Conservation (phyloP, 2,797 vertebrate genomes). For the Sorex maritimensis region DNA sequence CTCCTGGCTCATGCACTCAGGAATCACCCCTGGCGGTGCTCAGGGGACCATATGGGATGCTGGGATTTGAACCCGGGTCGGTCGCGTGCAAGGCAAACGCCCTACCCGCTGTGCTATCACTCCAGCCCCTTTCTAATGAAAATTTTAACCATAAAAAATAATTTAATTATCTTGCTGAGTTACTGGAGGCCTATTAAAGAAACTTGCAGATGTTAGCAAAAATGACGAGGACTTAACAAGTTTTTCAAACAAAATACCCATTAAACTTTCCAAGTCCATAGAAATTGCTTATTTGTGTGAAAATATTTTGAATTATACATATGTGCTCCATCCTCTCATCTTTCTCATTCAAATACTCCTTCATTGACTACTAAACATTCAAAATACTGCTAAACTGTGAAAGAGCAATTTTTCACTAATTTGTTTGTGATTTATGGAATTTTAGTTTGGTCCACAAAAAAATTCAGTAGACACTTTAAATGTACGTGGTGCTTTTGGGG, state of each 20-base stretch:
- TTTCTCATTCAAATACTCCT: constrained; percentile 31
- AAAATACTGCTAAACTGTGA: constrained; percentile 36
- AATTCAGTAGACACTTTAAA: constrained; percentile 53
- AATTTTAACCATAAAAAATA: background rate
- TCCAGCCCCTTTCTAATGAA: constrained; percentile 1
- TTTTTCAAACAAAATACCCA: constrained; percentile 45
- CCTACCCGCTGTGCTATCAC: too few relatives aligned
- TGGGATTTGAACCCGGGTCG: too few relatives aligned
- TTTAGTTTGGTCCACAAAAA: constrained; percentile 48
- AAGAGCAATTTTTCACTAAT: background rate
- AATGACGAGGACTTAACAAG: constrained; percentile 63
- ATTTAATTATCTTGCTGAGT: too few relatives aligned
- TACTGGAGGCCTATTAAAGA: constrained; percentile 41
- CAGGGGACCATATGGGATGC: too few relatives aligned
- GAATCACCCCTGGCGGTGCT: too few relatives aligned
- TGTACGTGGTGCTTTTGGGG: background rate
- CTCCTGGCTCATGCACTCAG: too few relatives aligned
- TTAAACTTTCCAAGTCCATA: constrained; percentile 6
- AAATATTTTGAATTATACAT: constrained; percentile 12
- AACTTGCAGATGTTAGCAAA: constrained; percentile 67
- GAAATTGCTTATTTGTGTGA: constrained; percentile 61
- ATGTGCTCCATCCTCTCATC: background rate
- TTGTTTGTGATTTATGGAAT: constrained; percentile 18
- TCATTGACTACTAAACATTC: constrained; percentile 30
- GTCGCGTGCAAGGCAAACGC: too few relatives aligned